Base-by-base conservation (phyloP, 2,888 invertebrate genomes). In the Bombylius discolor region DNA sequence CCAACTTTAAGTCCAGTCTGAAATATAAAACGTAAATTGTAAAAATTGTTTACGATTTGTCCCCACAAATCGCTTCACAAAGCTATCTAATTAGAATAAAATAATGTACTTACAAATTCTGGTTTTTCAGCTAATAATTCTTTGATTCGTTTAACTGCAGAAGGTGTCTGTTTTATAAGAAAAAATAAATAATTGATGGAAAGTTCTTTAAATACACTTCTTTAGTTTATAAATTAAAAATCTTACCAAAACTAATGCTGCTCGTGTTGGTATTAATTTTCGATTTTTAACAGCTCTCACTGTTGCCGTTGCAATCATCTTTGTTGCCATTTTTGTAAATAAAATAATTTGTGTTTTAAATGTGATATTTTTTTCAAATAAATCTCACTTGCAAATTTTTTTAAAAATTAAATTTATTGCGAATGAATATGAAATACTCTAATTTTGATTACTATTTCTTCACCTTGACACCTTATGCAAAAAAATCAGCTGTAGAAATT, bases 1-100 rank as follows among this genome's bases (percentile, higher is more conserved):
- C 99, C 97, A 66, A 99, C 89, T 79, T 92, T 91, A 46, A 98
- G 76, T 5, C 93, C 97, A 66, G 91, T 80, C 86, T 86, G 46
- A n/a, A n/a, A 5, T 65, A 64, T 56, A 23, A 23, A 23, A 23
- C 23, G 23, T 9, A 52, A 44, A 46, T 56, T 7, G 56, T 50
- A 9, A 55, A n/a, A 50, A 23, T 44, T 44, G n/a, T 23, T 23
- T 23, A 23, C 23, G 23, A 23, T 23, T 23, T 23, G 3, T 23
- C 23, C 3, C 23, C 1, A 23, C 23, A 23, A 23, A 23, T 23
- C 23, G 23, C 23, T 3, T 23, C 23, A 2, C 23, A 23, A 23
- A 3, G 23, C 23, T 23, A 23, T n/a, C 23, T 23, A 2, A 3
- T 23, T 23, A 1, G 3, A 23, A 23, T 23, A 56, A 45, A 50